A percentile compares a stretch with the other conserved stretches of the same genome.
Conservation (phyloP, 2,113 vertebrate genomes). For the Labeo catla region DNA sequence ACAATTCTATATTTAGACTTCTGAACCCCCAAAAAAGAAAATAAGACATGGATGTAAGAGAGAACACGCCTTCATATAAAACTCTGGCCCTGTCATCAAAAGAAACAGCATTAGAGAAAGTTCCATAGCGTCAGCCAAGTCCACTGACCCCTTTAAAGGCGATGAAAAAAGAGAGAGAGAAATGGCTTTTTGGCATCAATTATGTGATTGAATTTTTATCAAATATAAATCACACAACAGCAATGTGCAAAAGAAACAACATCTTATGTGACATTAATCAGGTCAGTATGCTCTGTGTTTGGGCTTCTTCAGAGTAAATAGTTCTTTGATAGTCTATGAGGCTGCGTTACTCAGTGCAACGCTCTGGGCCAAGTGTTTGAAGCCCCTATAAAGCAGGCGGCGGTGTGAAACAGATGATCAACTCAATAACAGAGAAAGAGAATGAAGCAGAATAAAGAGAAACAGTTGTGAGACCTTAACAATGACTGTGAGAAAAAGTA, state of each 20-base stretch:
- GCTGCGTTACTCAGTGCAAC: constrained; percentile 44
- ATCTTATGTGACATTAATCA: constrained; percentile 43
- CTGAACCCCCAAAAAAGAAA: not conserved
- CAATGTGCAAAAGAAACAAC: not conserved
- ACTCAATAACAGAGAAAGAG: not conserved
- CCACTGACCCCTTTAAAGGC: constrained; percentile 9
- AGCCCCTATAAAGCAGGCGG: constrained; percentile 38
- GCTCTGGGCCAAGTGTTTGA: constrained; percentile 61
- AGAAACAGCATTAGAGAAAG: constrained; percentile 12
- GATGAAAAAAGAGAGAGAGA: not conserved
- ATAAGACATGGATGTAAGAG: not conserved
- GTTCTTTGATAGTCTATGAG: constrained; percentile 42
- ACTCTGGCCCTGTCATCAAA: constrained; percentile 52
- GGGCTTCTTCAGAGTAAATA: constrained; percentile 19
- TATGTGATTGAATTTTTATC: not conserved
- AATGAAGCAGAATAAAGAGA: not conserved
- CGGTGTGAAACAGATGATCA: constrained; percentile 21
- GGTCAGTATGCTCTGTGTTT: constrained; percentile 10
- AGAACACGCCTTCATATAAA: not conserved
- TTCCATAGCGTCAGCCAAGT: not conserved
- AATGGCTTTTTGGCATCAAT: not conserved
- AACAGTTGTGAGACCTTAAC: not conserved
- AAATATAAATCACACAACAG: not conserved
- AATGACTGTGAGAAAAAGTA: not conserved
- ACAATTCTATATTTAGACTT: constrained; percentile 35